Evolutionary conservation across 2,888 invertebrate species (phyloP), one percentile per base, ranked within the genome.

Genomic region (Ochlodes sylvanus): DNA sequence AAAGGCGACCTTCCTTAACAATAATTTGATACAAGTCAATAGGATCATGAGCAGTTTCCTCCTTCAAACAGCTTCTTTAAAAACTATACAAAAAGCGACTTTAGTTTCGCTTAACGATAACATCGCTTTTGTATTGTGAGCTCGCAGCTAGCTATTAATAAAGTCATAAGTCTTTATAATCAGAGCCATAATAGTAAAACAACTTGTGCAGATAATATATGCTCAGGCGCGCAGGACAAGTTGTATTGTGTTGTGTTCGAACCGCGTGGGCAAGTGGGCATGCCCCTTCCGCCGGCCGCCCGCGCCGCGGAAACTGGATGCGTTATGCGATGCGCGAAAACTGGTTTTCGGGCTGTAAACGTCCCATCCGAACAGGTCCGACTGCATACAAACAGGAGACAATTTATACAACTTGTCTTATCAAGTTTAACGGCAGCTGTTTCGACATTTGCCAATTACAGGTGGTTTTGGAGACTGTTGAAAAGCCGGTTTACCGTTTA

Each of bases 251-350:
- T 27, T 27, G 27, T 38, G 21, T 60, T 67, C 55, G 67, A 27
- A 54, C 44, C 38, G 67, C 61, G 67, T 67, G 61, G 67, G 67
- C 44, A 15, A 55, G 61, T 67, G 61, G 66, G 66, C 42, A 17
- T 66, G 52, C 54, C 60, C 17, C 61, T 55, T 62, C 54, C 34
- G 60, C n/a, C 21, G 21, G 61, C 17, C 10, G 9, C 21, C 55
- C 55, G 32, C 34, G 61, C 55, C n/a, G 66, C 66, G 66, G 66
- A 63, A 67, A 61, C 55, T 67, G 61, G 62, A 67, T 56, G 61
- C 54, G 50, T 50, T 50, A 50, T 50, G 50, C 50, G 50, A 50
- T 47, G 47, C 47, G 50, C 44, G 21, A 54, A 47, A 67, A 67
- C 67, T 67, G 67, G 67, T 62, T 47, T 54, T 55, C 44, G 44